phyloP scores from a whole-genome alignment of 2,113 vertebrate genomes.

The Ciconia maguari region DNA sequence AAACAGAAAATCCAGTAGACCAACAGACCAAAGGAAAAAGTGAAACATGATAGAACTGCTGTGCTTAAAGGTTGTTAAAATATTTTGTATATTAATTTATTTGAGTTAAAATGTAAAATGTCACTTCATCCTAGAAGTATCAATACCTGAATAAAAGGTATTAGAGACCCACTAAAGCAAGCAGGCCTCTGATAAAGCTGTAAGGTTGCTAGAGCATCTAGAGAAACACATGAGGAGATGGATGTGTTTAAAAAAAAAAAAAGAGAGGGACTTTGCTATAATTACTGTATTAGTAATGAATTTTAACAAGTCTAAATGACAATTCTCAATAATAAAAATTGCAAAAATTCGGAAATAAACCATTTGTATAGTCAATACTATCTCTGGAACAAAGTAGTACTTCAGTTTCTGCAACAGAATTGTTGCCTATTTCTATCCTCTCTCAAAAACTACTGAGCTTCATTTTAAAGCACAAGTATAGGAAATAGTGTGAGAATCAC shows the following conservation, averaged over 20 bases:
- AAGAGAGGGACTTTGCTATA: not conserved
- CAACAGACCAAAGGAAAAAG: not conserved
- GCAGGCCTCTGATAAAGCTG: not conserved
- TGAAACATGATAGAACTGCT: not conserved
- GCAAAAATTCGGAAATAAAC: not conserved
- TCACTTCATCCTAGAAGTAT: not conserved
- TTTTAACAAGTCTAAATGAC: not conserved
- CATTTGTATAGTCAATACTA: not conserved
- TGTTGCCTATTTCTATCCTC: not conserved
- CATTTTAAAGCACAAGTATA: not conserved
- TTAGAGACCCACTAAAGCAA: not conserved
- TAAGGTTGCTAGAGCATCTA: not conserved
- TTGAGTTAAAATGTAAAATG: not conserved
- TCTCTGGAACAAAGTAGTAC: not conserved
- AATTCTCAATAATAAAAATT: not conserved
- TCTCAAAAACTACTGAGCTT: not conserved
- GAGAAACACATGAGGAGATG: not conserved
- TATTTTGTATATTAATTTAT: not conserved
- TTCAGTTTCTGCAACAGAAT: not conserved
- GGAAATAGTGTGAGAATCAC: not conserved
- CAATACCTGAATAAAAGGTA: not conserved
- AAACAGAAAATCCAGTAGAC: not conserved
- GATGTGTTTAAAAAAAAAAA: not conserved
- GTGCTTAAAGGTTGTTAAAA: not conserved
- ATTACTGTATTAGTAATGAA: not conserved